Evolutionary conservation across 2,888 invertebrate genomes (phyloP).

Genomic region (Fragum sueziense): DNA sequence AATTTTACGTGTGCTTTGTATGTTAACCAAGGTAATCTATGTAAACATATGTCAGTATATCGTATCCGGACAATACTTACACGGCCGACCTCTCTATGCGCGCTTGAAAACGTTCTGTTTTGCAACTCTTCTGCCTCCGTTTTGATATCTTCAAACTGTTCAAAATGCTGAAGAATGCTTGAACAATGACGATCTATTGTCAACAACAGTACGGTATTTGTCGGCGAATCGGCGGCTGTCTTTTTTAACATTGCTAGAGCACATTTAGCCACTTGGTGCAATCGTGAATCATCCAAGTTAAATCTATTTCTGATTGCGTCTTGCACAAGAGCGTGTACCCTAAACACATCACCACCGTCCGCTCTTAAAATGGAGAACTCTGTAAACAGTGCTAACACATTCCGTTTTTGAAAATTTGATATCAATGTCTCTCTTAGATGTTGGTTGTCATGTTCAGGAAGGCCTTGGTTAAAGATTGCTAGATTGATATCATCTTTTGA

Average conservation of each 20-base stretch:
- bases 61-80: no score
- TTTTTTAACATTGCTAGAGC: not conserved
- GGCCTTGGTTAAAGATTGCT: not conserved
- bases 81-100: not conserved
- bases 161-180: not conserved
- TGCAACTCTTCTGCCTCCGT: not conserved
- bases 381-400: not conserved
- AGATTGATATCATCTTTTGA: not conserved
- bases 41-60: no score
- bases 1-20: no score
- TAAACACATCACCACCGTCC: not conserved
- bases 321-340: not conserved
- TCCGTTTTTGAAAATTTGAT: not conserved
- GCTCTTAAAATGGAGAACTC: not conserved
- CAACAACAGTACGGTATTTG: not conserved
- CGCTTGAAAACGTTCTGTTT: not conserved
- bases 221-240: not conserved
- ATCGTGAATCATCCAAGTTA: not conserved
- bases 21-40: no score
- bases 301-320: not conserved
- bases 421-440: not conserved
- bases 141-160: not conserved
- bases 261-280: not conserved
- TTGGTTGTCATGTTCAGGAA: not conserved
- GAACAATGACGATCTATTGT: not conserved